Evolutionary conservation across 1,140 invertebrate genomes (phyloP), one percentile per base, ranked within the genome.

Genomic region (Heliconius hewitsoni): DNA sequence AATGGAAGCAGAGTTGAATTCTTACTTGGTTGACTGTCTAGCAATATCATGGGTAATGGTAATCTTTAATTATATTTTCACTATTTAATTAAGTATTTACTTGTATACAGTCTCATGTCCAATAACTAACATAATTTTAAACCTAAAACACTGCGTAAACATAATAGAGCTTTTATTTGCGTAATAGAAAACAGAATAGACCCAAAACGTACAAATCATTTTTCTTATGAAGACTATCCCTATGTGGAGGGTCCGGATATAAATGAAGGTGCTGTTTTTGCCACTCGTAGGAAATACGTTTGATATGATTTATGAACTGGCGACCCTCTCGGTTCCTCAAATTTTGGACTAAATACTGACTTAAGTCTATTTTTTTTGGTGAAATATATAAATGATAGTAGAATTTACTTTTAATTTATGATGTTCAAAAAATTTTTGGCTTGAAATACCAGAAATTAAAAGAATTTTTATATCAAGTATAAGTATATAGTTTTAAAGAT

Each of bases 191-290:
- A 70, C 60, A 46, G 78, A 76, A 82, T 71, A 70, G 73, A 80
- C 74, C 78, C 50, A 71, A 76, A 82, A 74, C 50, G 77, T 77
- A 82, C 81, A 82, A 82, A 82, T 82, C 78, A 82, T 82, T 82
- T 81, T 82, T 82, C 81, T 74, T 74, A 71, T 71, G 77, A 66
- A 71, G 77, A 70, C 73, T 55, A 79, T 79, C 74, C 81, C 81
- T 79, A 79, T 77, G 78, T 79, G 72, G 71, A 82, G 81, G 81
- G 81, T 79, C 80, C 71, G 81, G 78, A 77, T 77, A 77, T 78
- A 82, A 82, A 79, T 82, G 77, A 72, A 78, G 81, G 77, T 81
- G 66, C 70, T 82, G 81, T 82, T 82, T 79, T 76, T 82, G 81
- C 73, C 37, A 74, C 39, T 37, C 27, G 37, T 52, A 66, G 77